These are phyloP conservation scores for Prietella phreatophila DNA, from an alignment of 2,113 vertebrate genomes.

Conservation along the genomic window DNA sequence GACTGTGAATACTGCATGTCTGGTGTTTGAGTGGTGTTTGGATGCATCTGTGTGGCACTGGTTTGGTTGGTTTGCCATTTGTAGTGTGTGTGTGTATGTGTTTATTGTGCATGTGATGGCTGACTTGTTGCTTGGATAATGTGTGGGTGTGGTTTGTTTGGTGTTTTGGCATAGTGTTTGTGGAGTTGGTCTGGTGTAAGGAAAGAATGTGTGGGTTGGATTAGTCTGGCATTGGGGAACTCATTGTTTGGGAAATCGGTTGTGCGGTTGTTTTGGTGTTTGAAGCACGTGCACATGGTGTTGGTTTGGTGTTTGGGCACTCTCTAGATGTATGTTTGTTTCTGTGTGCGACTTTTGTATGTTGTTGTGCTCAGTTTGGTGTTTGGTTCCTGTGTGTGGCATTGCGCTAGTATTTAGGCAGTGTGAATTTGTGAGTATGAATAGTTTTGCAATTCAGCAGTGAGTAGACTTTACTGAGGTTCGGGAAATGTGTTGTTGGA, in stretches of 20 bases:
- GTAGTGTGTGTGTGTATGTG: not conserved
- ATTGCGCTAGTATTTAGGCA: not conserved
- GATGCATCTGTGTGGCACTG: not conserved
- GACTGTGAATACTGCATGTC: not conserved
- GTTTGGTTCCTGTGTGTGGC: not conserved
- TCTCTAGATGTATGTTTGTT: not conserved
- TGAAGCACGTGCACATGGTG: not conserved
- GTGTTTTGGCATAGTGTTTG: not conserved
- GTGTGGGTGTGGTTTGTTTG: not conserved
- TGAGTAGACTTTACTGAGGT: not conserved
- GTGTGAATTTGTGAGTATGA: not conserved
- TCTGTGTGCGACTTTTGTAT: not conserved
- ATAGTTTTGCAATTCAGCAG: not conserved
- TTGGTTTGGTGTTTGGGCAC: not conserved
- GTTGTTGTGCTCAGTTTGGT: not conserved
- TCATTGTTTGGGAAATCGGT: not conserved
- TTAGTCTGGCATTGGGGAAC: not conserved
- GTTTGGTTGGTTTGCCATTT: not conserved
- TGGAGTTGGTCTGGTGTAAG: not conserved
- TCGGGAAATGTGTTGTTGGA: not conserved
- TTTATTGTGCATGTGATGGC: not conserved
- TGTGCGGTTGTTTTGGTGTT: not conserved
- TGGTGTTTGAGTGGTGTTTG: not conserved
- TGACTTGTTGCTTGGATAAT: not conserved
- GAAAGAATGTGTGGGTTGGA: not conserved